Evolutionary conservation across 2,113 vertebrate genomes (phyloP), one percentile per base, ranked within the genome.

Genomic region (Cheirogaleus medius): DNA sequence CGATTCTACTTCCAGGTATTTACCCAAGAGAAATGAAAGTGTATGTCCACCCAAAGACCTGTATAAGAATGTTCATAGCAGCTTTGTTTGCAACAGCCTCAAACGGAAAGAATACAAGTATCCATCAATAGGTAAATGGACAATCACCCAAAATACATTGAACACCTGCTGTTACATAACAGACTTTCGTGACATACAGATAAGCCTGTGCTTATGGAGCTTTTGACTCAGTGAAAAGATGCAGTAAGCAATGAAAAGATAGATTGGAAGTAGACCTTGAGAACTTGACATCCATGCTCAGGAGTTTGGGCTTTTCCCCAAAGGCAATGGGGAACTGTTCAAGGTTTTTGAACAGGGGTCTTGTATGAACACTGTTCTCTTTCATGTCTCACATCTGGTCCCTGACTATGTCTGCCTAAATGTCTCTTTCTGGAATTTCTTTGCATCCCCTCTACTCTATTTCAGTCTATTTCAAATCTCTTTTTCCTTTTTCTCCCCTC

Each of bases 311-410:
- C 21, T 58, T 68, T 64, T 73, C 8, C 80, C 47, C 81, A 73
- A 78, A 77, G 34, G 68, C 76, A 39, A 0, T 1, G 8, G n/a
- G n/a, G 17, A 77, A 87, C 47, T 80, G 27, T 76, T 81, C 20
- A 37, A 82, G 60, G 56, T 29, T 87, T 94, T 87, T 74, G 66
- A 74, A 80, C 23, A 52, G n/a, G 74, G 42, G 3, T 82, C 32
- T 74, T 84, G 71, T 96, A 29, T 83, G 77, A 73, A 89, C 78
- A 56, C 60, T 52, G 54, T 37, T 93, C 18, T 91, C 64, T 97
- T 91, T 94, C 42, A 58, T 52, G 78, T 73, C 18, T 68, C 37
- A 54, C 47, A 76, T 81, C 44, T 94, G 58, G 85, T 87, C n/a
- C 64, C 80, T 86, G 34, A 39, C 84, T 68, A 29, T 77, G 8